Base-by-base conservation (phyloP, 2,113 vertebrate species). In the Pseudopipra pipra region DNA sequence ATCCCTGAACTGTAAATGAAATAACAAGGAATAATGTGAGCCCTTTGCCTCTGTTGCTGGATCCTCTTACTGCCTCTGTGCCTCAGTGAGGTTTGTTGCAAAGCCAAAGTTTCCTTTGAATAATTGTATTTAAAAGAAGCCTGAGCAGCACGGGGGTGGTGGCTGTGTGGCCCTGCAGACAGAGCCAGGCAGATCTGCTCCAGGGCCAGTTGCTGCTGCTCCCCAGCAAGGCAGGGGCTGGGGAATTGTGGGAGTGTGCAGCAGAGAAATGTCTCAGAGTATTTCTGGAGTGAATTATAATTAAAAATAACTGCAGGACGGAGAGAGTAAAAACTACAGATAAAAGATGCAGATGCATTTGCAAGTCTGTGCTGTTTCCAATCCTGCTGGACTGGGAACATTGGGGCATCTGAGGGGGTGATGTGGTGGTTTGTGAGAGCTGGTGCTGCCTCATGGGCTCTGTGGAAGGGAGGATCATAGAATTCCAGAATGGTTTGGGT, bases 101-200 rank as follows among this genome's bases (percentile, higher is more conserved):
- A 43, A 87, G 62, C 39, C 84, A 39, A 20, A 33, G 25, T 30
- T 75, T 41, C 37, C 46, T 68, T 28, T 56, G 59, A 61, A 35
- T 14, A n/a, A 46, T 1, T 39, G 65, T n/a, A 8, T 49, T 67
- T 54, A 9, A 68, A 85, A 82, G 44, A 2, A 62, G 31, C 12
- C 11, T 0, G 2, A 18, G 2, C 31, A 43, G 79, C 35, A 0
- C 3, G 4, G 44, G 35, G n/a, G 5, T 39, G 37, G 62, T 4
- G 54, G 16, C 18, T 28, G 46, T 37, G 23, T 39, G 80, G 16
- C 23, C n/a, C 43, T 21, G 10, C n/a, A 39, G 90, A 27, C 2
- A 2, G 47, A 52, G 33, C n/a, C 56, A 22, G 85, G 44, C 46
- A n/a, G 66, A 8, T 9, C 31, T n/a, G 74, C 58, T 52, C 33